Evolutionary conservation across 2,888 invertebrate species (phyloP), one percentile per base, ranked within the genome.

Genomic region (Nymphalis urticae): DNA sequence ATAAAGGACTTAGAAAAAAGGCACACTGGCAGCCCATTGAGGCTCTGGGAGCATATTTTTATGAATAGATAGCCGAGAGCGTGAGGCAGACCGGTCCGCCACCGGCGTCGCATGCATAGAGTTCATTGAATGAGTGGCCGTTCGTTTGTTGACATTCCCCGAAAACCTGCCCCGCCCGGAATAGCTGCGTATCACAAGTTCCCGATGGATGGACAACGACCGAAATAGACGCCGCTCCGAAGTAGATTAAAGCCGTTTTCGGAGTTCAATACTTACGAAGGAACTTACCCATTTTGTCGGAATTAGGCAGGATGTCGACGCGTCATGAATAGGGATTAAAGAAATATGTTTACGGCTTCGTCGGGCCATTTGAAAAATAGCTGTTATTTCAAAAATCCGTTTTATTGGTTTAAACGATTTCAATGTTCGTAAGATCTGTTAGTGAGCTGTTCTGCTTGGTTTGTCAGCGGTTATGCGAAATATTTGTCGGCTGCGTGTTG

Each of bases 91-190:
- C 90, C 90, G 90, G 87, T 88, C 86, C 84, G 86, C 86, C 87
- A 84, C 85, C 86, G 85, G 83, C 86, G 87, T 80, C 82, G 87
- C 82, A 80, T 79, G 83, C 85, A 83, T 80, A 83, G 90, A 85
- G 91, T 92, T 92, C 90, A 92, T 87, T 91, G 91, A 90, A 90
- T 90, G 90, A 87, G 83, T 85, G 88, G 81, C 84, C 85, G 88
- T 86, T 85, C 87, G 90, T 90, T 90, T 92, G 92, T 92, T 92
- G 92, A 92, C 92, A 91, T 91, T 92, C 91, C 89, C 91, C 91
- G 89, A 92, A 92, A 92, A 92, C 92, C 90, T 90, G 92, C 90
- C 88, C 83, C 82, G 90, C 89, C 85, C 86, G 87, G 88, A 90
- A 91, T 90, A 91, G 88, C 87, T 78, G 82, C 82, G 84, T 73